These are phyloP conservation scores for Heliconius cydno DNA, from an alignment of 2,888 invertebrate genomes.

Conservation along the genomic window DNA sequence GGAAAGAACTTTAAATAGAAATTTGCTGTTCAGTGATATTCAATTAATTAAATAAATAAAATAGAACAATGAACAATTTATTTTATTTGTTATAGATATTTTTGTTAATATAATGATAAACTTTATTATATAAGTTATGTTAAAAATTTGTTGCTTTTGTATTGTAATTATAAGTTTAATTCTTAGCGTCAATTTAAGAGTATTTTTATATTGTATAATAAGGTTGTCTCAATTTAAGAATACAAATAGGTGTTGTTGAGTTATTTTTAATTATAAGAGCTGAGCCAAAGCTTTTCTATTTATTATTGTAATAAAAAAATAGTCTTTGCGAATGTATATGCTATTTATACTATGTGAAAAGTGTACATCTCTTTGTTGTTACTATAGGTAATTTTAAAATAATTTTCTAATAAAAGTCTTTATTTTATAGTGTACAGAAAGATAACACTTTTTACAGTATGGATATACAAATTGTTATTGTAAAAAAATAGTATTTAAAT, in stretches of 20 bases:
- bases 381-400: neutral
- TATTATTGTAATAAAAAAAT: neutral
- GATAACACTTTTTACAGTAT: constrained; percentile 8
- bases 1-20: neutral
- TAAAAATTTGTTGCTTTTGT: neutral
- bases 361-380: constrained; percentile 4
- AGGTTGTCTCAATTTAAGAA: neutral
- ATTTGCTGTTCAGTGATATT: neutral
- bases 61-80: neutral
- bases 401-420: neutral
- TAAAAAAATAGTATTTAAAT: neutral
- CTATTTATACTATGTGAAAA: neutral
- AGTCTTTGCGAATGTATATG: constrained; percentile 5
- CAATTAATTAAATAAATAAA: neutral
- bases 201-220: too few species aligned
- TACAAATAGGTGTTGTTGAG: too few species aligned
- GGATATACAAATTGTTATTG: neutral
- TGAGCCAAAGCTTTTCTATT: neutral
- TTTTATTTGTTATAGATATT: neutral
- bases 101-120: neutral
- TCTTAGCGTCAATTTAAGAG: neutral
- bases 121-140: neutral
- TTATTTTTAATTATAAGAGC: constrained; percentile 2
- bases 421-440: neutral
- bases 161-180: neutral